Evolutionary conservation across 1,140 invertebrate genomes (phyloP), one percentile per base, ranked within the genome.

Genomic region (Neodiprion virginianus): DNA sequence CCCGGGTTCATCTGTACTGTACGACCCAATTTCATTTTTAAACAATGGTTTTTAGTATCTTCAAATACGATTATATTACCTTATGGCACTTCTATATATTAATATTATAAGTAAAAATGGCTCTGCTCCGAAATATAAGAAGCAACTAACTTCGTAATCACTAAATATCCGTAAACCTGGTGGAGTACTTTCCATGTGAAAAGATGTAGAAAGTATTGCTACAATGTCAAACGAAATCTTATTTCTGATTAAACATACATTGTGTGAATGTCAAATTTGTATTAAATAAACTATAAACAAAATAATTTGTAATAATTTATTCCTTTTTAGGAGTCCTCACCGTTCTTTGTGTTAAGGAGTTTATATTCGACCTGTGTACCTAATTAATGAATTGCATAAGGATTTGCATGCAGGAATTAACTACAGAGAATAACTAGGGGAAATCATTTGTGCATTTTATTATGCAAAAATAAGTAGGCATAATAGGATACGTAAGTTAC

Each of bases 211-310:
- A 61, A 61, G 53, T 61, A 61, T 61, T 61, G 11, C 53, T 8
- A 9, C 53, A 17, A 12, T 61, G 53, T 61, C 11, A 61, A 61
- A 61, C 53, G 5, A 61, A 61, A 14, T 61, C 53, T 61, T 61
- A 61, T 61, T 61, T 61, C 53, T 17, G 8, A 61, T 14, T 17
- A 61, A 61, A 61, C 53, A 23, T 69, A 69, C 67, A 69, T 14
- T 81, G 83, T 83, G 82, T 86, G 85, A 84, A 84, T 86, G 83
- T 85, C 81, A 85, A 85, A 84, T 86, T 86, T 86, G 84, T 86
- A 86, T 86, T 82, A 84, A 84, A 85, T 78, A 83, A 86, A 87
- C 86, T 61, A 61, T 61, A 61, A 61, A 61, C 53, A 61, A 61
- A 61, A 61, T 12, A 61, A 61, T 8, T 11, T 61, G 8, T 61